Conservation (phyloP, 2,113 vertebrate genomes). For the Alligator mississippiensis region DNA sequence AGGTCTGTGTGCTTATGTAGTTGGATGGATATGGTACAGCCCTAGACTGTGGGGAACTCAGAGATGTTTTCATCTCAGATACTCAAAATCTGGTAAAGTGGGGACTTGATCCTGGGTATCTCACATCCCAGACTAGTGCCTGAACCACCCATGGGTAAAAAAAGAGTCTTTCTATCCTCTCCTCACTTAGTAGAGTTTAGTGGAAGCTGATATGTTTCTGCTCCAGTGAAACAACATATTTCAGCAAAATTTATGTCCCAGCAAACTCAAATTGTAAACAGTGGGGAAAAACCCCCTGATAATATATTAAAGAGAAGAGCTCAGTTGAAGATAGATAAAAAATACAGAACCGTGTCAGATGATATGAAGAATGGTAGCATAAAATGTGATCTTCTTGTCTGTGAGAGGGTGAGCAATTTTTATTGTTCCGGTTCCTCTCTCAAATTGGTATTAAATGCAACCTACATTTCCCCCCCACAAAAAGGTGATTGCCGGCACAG, state of each 20-base stretch:
- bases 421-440: neutral
- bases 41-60: neutral
- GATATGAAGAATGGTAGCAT: neutral
- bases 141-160: neutral
- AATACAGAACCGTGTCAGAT: neutral
- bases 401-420: neutral
- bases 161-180: no score
- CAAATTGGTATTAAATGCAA: neutral
- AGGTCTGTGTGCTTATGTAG: neutral
- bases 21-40: neutral
- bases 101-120: neutral
- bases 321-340: neutral
- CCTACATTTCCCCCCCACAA: neutral
- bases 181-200: neutral
- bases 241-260: neutral
- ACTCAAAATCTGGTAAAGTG: neutral
- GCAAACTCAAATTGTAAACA: neutral
- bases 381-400: neutral
- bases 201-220: neutral
- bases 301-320: neutral
- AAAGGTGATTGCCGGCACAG: no score
- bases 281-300: neutral
- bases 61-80: neutral
- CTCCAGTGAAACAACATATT: neutral
- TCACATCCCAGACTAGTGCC: neutral